Base-by-base conservation (phyloP, 2,888 invertebrate species). In the Hemistola chrysoprasaria region DNA sequence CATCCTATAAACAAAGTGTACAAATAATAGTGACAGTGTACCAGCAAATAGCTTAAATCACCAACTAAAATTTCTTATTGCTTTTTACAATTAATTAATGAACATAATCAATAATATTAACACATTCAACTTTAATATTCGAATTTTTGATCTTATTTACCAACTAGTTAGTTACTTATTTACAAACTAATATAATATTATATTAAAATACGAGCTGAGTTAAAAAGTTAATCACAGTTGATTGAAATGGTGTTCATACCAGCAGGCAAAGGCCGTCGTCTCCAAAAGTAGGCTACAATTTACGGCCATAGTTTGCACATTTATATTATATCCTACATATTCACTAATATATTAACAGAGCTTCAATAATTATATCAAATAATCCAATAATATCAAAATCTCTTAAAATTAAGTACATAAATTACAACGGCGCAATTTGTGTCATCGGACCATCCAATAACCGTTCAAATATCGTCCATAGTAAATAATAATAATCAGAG, bases 201-300 rank as follows among this genome's bases (percentile, higher is more conserved):
- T 40, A 55, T 62, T 58, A 67, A 62, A 65, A 65, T 69, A 74
- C 70, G 70, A 75, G 75, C 71, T 71, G 78, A 78, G 74, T 81
- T 81, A 74, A 82, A 83, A 75, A 81, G 72, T 77, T 74, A 81
- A 84, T 84, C 84, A 84, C 85, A 85, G 83, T 74, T 77, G 71
- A 74, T 76, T 71, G 75, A 73, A 69, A 75, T 79, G 78, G 78
- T 81, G 76, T 81, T 76, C 55, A 50, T 58, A 65, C 65, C 66
- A 65, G 70, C 77, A 83, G 79, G 82, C 80, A 16, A 16, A 16
- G 16, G 16, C 16, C 16, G 16, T 3, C 4, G 16, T 4, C 2
- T 74, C 65, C 70, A 51, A 58, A 61, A 64, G 59, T 73, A 78
- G 74, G 76, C 75, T 8, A 56, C 49, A 53, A 64, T 62, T 56